These are phyloP conservation scores for Cephus sareptanus DNA, from an alignment of 2,888 invertebrate genomes.

Conservation along the genomic window DNA sequence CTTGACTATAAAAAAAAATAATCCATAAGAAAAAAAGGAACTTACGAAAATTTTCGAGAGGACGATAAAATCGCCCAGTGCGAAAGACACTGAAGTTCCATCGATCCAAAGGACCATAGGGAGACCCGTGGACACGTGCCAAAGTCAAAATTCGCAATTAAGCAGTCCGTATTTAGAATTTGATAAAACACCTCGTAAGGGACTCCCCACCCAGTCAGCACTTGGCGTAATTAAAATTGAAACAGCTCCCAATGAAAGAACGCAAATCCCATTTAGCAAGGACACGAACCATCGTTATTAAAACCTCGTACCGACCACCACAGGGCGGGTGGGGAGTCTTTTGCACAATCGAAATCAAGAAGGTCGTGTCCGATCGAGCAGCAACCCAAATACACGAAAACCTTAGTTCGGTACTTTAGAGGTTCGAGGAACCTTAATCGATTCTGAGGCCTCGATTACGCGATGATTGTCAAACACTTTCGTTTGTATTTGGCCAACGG, in stretches of 20 bases:
- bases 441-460: conserved; percentile 14
- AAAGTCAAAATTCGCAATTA: neutral
- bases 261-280: neutral
- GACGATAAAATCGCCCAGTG: neutral
- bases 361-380: neutral
- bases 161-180: neutral
- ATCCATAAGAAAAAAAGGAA: too few relatives aligned
- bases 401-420: neutral
- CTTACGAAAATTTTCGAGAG: neutral
- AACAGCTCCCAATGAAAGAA: neutral
- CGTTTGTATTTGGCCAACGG: conserved; percentile 48
- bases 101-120: neutral
- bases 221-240: neutral
- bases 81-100: neutral
- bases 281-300: neutral
- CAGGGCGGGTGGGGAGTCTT: neutral
- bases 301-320: neutral
- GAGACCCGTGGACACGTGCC: neutral
- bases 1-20: too few relatives aligned
- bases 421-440: conserved; percentile 18
- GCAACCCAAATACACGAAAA: neutral
- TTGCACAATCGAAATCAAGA: neutral
- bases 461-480: conserved; percentile 42
- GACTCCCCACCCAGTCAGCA: fast-evolving
- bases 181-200: neutral